Base-by-base conservation (phyloP, 2,888 invertebrate species). In the Boloria selene region DNA sequence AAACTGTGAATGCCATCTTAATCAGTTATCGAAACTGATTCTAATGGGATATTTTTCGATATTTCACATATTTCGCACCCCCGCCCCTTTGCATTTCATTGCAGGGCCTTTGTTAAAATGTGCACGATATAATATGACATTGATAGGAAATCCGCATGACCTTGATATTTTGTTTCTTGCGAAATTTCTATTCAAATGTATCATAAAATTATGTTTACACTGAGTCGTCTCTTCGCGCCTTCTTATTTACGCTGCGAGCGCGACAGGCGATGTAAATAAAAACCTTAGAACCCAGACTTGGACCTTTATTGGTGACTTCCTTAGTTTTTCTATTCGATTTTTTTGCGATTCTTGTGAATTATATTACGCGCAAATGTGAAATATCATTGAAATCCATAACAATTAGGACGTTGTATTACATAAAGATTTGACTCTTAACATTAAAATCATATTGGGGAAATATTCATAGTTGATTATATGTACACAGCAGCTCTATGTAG, bases 21-120 rank as follows among this genome's bases (percentile, higher is more conserved):
- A 86, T 89, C 91, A 84, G 91, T 89, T 90, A 85, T 78, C 81
- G 92, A 89, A 89, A 90, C 90, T 89, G 92, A 88, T 86, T 88
- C 75, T 81, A 86, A 85, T 86, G 85, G 78, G 79, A 84, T 90
- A 85, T 79, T 81, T 90, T 86, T 87, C 80, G 77, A 73, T 82
- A 86, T 83, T 87, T 87, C 81, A 81, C 81, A 83, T 87, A 91
- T 91, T 91, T 90, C 85, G 79, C 88, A 90, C 91, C 92, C 92
- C 92, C 91, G 91, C 90, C 92, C 92, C 92, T 90, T 90, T 92
- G 90, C 90, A 91, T 90, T 91, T 88, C 83, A 85, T 82, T 91
- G 91, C 91, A 90, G 88, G 88, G 90, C 87, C 92, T 92, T 93
- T 93, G 92, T 93, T 91, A 90, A 74, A n/a, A 86, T 87, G 90